Conservation (phyloP, 2,797 vertebrate genomes). For the Pipistrellus pygmaeus region DNA sequence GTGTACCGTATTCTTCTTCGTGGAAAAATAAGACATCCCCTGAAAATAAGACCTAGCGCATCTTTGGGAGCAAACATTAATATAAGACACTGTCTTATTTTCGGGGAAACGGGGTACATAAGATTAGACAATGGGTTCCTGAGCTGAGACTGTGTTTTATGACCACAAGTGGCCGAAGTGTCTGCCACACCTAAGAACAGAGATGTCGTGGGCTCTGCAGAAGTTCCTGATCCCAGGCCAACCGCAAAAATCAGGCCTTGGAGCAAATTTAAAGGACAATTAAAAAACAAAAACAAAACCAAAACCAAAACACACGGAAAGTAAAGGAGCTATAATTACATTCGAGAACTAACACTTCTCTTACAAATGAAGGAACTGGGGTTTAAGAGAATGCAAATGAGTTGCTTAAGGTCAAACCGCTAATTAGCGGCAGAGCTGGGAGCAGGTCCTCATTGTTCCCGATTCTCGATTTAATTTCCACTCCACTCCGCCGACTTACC, state of each 20-base stretch:
- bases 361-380: slow-evolving; percentile 66
- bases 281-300: neutral
- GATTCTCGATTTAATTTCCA: slow-evolving; percentile 33
- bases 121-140: neutral
- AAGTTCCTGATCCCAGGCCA: neutral
- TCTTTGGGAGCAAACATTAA: no score
- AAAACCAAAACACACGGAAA: neutral
- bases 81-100: no score
- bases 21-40: no score
- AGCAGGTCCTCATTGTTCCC: slow-evolving; percentile 38
- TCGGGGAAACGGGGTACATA: neutral
- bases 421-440: slow-evolving; percentile 71
- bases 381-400: slow-evolving; percentile 73
- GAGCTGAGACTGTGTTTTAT: neutral
- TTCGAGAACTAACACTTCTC: slow-evolving; percentile 66
- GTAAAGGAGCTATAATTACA: slow-evolving; percentile 60
- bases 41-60: no score
- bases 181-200: neutral
- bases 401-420: slow-evolving; percentile 73
- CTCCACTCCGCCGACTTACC: slow-evolving; percentile 7
- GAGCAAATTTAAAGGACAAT: slow-evolving; percentile 30
- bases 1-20: no score
- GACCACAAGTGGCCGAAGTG: neutral
- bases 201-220: neutral
- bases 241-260: neutral